These are phyloP conservation scores for Drosophila willistoni DNA, from an alignment of 1,140 invertebrate species.

Conservation along the genomic window DNA sequence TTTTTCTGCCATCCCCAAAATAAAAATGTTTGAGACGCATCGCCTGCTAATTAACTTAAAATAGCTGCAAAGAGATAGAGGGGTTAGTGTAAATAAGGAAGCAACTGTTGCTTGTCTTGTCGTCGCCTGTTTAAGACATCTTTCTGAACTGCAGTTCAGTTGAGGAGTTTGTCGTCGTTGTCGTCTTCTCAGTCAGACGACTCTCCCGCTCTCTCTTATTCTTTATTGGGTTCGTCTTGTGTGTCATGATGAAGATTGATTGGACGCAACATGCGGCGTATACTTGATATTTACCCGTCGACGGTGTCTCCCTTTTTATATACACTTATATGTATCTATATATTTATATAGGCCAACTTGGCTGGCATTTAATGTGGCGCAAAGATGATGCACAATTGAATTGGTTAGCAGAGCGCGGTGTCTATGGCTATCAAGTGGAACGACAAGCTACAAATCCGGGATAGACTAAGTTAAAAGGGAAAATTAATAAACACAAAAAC, in stretches of 20 bases:
- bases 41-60: conserved; percentile 75
- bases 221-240: conserved; percentile 43
- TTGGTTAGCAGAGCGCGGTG: conserved; percentile 58
- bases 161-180: not conserved
- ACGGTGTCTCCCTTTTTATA: not conserved
- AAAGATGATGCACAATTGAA: conserved; percentile 57
- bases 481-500: conserved; percentile 9
- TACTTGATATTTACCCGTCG: conserved; percentile 40
- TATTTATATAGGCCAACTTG: conserved; percentile 40
- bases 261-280: conserved; percentile 58
- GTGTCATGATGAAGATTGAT: conserved; percentile 64
- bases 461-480: conserved; percentile 18
- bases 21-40: conserved; percentile 50
- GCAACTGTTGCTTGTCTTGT: conserved; percentile 71
- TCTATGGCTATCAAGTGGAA: conserved; percentile 53
- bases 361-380: conserved; percentile 50
- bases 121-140: conserved; percentile 64
- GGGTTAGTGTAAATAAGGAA: conserved; percentile 11
- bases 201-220: not conserved
- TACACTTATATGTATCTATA: not conserved
- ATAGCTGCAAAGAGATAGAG: conserved; percentile 45
- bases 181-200: conserved; percentile 6
- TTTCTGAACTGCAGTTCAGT: conserved; percentile 15
- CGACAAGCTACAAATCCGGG: conserved; percentile 18
- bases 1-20: conserved; percentile 46